These are phyloP conservation scores for Agrochola circellaris DNA, from an alignment of 2,888 invertebrate genomes.

Conservation along the genomic window DNA sequence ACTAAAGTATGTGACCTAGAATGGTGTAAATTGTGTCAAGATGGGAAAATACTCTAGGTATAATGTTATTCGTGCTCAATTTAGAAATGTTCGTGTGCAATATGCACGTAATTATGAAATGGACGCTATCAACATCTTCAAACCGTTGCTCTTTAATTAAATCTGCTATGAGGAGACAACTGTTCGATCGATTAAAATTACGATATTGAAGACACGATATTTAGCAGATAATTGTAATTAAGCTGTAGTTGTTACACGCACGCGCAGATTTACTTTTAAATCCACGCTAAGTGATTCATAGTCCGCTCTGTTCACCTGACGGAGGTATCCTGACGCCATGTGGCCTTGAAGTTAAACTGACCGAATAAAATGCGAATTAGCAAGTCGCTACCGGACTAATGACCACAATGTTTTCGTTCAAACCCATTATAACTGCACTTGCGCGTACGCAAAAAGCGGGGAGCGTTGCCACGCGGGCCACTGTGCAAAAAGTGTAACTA, in stretches of 20 bases:
- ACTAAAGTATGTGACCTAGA: slow-evolving; percentile 55
- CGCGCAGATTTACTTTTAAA: slow-evolving; percentile 46
- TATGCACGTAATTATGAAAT: slow-evolving; percentile 47
- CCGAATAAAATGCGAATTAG: slow-evolving; percentile 66
- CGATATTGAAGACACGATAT: slow-evolving; percentile 52
- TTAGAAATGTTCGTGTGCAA: slow-evolving; percentile 40
- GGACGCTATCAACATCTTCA: slow-evolving; percentile 48
- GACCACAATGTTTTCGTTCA: slow-evolving; percentile 37
- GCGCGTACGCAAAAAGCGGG: slow-evolving; percentile 46
- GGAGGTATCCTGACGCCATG: slow-evolving; percentile 34
- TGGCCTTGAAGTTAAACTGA: slow-evolving; percentile 60
- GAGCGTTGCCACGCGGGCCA: slow-evolving; percentile 49
- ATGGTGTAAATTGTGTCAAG: slow-evolving; percentile 50
- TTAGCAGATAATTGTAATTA: slow-evolving; percentile 59
- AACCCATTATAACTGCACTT: slow-evolving; percentile 62
- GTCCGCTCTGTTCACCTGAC: slow-evolving; percentile 48
- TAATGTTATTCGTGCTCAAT: slow-evolving; percentile 46
- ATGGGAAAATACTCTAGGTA: slow-evolving; percentile 22
- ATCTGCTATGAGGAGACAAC: slow-evolving; percentile 37
- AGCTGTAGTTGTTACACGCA: slow-evolving; percentile 24
- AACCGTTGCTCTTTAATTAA: slow-evolving; percentile 37
- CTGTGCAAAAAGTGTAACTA: slow-evolving; percentile 64
- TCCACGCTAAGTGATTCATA: not conserved
- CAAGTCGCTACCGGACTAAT: slow-evolving; percentile 54
- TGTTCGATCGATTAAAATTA: slow-evolving; percentile 50